phyloP scores from a whole-genome alignment of 2,113 vertebrate genomes.

The Eulemur macaco region DNA sequence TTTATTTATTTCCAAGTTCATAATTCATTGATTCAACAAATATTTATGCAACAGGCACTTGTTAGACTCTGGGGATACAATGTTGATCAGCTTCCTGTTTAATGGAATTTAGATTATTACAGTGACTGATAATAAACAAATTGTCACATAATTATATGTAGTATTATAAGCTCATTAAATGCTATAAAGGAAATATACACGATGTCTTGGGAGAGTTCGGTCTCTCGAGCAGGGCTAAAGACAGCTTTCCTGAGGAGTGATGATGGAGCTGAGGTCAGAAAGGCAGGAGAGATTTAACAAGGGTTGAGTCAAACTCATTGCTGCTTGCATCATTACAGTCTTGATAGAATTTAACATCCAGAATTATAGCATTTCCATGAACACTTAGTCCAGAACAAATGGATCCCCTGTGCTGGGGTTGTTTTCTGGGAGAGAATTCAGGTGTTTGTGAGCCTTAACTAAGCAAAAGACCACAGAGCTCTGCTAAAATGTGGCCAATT shows the following conservation, averaged over 20 bases:
- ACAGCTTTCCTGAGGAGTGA: neutral
- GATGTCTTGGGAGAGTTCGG: neutral
- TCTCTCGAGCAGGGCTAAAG: neutral
- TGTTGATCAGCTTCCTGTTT: neutral
- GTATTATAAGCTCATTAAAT: neutral
- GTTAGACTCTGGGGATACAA: neutral
- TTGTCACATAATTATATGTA: neutral
- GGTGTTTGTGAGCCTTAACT: neutral
- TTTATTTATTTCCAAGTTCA: slow-evolving; percentile 30
- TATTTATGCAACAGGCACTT: neutral
- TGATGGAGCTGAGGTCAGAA: neutral
- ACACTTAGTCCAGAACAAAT: neutral
- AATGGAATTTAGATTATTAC: neutral
- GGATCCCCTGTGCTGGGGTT: neutral
- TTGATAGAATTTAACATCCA: neutral
- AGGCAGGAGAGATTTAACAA: neutral
- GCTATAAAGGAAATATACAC: neutral
- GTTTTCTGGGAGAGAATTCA: neutral
- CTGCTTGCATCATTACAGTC: neutral
- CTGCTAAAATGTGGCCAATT: neutral
- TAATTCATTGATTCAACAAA: slow-evolving; percentile 2
- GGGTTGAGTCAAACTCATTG: neutral
- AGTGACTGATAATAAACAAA: slow-evolving; percentile 36
- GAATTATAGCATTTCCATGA: neutral
- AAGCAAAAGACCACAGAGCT: neutral